A percentile compares a stretch with the other conserved stretches of the same genome.
phyloP scores from a whole-genome alignment of 2,888 invertebrate genomes.

The Vesta saturnalis region DNA sequence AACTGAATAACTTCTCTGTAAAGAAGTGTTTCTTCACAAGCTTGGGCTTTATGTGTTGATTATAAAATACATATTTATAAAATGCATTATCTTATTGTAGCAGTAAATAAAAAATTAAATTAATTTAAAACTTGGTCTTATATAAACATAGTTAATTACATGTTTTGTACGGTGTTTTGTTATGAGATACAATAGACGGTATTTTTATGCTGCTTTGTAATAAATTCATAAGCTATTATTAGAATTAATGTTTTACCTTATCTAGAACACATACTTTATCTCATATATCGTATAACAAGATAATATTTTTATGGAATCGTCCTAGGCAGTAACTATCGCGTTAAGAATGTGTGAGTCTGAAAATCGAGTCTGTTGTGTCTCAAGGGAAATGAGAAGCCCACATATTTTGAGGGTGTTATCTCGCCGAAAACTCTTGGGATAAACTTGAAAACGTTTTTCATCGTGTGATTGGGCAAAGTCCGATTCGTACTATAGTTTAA shows the following conservation, averaged over 20 bases:
- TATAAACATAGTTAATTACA: too few species aligned
- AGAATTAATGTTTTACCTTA: conserved; percentile 20
- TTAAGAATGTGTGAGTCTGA: conserved; percentile 55
- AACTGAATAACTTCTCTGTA: too few species aligned
- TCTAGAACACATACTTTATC: conserved; percentile 30
- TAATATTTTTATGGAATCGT: conserved; percentile 57
- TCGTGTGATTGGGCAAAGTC: conserved; percentile 45
- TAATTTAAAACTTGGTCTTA: too few species aligned
- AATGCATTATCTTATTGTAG: too few species aligned
- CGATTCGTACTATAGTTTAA: conserved; percentile 19
- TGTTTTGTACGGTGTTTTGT: too few species aligned
- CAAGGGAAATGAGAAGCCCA: conserved; percentile 57
- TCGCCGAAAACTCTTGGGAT: conserved; percentile 54
- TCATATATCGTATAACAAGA: conserved; percentile 41
- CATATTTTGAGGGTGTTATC: conserved; percentile 56
- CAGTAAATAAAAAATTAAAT: too few species aligned
- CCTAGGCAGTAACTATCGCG: conserved; percentile 57
- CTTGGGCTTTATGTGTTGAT: too few species aligned
- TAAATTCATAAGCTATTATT: conserved; percentile 6
- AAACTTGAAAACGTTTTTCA: conserved; percentile 53
- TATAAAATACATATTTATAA: too few species aligned
- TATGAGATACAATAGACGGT: too few species aligned
- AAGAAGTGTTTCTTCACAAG: too few species aligned
- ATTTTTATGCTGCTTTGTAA: background rate
- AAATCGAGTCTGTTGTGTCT: conserved; percentile 57